Percentiles rank a stretch among this genome's conserved stretches.
Evolutionary conservation across 2,113 vertebrate species (phyloP).

Genomic region (Mormyrus lacerda): DNA sequence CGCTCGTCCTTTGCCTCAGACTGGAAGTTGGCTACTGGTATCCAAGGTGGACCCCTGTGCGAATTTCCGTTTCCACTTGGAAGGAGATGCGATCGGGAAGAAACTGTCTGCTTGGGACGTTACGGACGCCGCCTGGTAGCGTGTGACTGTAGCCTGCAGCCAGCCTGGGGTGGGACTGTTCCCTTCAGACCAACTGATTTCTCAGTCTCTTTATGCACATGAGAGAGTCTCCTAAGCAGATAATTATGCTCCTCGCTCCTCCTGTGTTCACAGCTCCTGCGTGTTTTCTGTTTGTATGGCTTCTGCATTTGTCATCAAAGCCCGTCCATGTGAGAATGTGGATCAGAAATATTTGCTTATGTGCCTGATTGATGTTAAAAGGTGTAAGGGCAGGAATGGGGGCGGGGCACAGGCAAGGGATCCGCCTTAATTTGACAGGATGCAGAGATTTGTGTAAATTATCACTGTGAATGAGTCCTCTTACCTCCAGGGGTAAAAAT

Average conservation of each 20-base stretch:
- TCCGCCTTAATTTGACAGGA: not conserved
- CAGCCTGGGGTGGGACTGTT: slow-evolving; percentile 32
- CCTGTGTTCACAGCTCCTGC: not conserved
- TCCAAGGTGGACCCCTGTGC: not conserved
- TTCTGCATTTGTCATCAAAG: not conserved
- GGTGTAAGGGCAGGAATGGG: no score
- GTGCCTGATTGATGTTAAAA: not conserved
- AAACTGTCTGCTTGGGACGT: not conserved
- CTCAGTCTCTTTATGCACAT: slow-evolving; percentile 32
- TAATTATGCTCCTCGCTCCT: slow-evolving; percentile 8
- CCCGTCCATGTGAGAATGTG: not conserved
- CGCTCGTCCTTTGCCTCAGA: slow-evolving; percentile 13
- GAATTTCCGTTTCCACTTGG: not conserved
- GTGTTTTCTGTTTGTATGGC: not conserved
- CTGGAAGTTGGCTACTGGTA: slow-evolving; percentile 5
- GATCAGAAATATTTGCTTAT: not conserved
- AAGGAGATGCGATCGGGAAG: slow-evolving; percentile 10
- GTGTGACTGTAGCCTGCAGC: slow-evolving; percentile 36
- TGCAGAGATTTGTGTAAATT: not conserved
- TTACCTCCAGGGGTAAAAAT: not conserved
- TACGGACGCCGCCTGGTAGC: slow-evolving; percentile 12
- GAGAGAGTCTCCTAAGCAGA: not conserved
- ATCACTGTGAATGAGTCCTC: not conserved
- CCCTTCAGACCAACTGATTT: slow-evolving; percentile 33
- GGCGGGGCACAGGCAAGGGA: not conserved